Evolutionary conservation across 2,113 vertebrate species (phyloP).

Genomic region (Xenopus borealis): DNA sequence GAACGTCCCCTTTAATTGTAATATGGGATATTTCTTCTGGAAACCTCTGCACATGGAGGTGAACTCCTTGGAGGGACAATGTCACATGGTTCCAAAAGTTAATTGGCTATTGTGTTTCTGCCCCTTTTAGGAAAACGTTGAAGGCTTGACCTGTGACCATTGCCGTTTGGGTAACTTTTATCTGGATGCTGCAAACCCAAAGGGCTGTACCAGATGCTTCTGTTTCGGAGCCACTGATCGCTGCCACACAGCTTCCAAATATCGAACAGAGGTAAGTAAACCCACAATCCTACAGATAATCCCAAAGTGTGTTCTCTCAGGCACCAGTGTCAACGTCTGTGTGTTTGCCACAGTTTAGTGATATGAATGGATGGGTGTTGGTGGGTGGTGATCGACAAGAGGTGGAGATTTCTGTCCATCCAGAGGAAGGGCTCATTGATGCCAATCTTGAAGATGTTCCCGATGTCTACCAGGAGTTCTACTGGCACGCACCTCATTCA

Average conservation of each 20-base stretch:
- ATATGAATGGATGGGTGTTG: constrained; percentile 85
- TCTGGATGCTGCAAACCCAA: constrained; percentile 85
- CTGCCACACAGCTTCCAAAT: constrained; percentile 76
- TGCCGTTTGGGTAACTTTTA: constrained; percentile 89
- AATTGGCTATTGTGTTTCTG: too few species aligned
- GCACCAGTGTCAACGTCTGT: not conserved
- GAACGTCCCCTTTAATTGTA: too few species aligned
- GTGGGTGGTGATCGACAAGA: constrained; percentile 80
- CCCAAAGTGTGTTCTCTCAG: not conserved
- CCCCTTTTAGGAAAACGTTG: constrained; percentile 82
- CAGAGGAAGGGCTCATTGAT: constrained; percentile 64
- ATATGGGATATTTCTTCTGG: too few species aligned
- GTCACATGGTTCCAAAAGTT: not conserved
- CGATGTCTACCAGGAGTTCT: constrained; percentile 85
- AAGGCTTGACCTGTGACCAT: constrained; percentile 82
- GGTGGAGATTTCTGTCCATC: constrained; percentile 62
- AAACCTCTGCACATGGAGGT: too few species aligned
- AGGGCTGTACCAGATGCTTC: constrained; percentile 96
- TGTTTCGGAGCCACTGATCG: constrained; percentile 92
- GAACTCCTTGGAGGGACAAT: not conserved
- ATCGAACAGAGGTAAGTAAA: constrained; percentile 71
- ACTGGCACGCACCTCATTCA: constrained; percentile 82
- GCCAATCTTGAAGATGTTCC: constrained; percentile 76
- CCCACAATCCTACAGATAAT: not conserved
- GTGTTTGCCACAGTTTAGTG: constrained; percentile 65